These are phyloP conservation scores for Hypomesus transpacificus DNA, from an alignment of 2,113 vertebrate genomes.

Conservation along the genomic window DNA sequence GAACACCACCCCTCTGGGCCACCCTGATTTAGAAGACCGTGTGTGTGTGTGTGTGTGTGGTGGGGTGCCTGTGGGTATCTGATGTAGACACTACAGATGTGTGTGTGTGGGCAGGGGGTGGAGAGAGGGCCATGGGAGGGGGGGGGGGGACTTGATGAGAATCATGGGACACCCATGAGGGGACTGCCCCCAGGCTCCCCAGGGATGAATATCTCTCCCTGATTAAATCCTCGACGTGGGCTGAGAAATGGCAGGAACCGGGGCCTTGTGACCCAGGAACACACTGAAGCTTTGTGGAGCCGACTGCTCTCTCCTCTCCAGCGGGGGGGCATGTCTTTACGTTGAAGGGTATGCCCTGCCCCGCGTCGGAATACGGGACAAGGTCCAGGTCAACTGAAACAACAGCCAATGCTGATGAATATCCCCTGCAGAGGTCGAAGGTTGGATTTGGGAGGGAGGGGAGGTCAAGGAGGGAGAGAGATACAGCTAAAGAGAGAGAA, in stretches of 20 bases:
- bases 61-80: background rate
- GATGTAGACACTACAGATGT: background rate
- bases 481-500: slow-evolving; percentile 8
- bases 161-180: slow-evolving; percentile 65
- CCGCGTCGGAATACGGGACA: no score
- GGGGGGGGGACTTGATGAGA: slow-evolving; percentile 18
- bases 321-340: slow-evolving; percentile 13
- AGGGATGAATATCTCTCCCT: slow-evolving; percentile 44
- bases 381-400: background rate
- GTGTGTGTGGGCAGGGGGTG: slow-evolving; percentile 68
- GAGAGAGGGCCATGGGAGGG: slow-evolving; percentile 33
- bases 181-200: slow-evolving; percentile 33
- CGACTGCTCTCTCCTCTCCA: slow-evolving; percentile 37
- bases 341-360: no score
- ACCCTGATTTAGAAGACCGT: background rate
- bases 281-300: slow-evolving; percentile 30
- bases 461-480: slow-evolving; percentile 19
- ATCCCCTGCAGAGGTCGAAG: slow-evolving; percentile 17
- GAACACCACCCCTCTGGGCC: no score
- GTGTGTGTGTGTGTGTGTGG: background rate
- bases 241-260: slow-evolving; percentile 50
- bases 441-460: background rate
- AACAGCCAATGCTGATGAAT: background rate
- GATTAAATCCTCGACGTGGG: slow-evolving; percentile 48
- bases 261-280: slow-evolving; percentile 52